phyloP scores from a whole-genome alignment of 2,888 invertebrate genomes.

The Chrysotoxum bicinctum region DNA sequence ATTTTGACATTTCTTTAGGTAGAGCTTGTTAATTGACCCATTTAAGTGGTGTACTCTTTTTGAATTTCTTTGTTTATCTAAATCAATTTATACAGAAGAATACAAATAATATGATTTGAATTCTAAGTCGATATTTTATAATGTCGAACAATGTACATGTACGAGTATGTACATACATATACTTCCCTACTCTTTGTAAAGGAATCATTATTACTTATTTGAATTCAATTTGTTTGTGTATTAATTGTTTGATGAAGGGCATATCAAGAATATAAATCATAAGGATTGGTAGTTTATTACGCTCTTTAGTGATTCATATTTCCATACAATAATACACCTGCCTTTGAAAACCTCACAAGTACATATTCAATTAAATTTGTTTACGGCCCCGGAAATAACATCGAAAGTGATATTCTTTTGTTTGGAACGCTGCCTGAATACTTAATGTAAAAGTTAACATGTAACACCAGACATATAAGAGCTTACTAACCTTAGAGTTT shows the following conservation, averaged over 20 bases:
- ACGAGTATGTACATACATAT: background rate
- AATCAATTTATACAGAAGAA: slow-evolving; percentile 11
- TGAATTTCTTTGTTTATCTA: slow-evolving; percentile 18
- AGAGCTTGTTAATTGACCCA: slow-evolving; percentile 59
- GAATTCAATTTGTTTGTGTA: background rate
- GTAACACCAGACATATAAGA: background rate
- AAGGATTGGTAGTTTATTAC: background rate
- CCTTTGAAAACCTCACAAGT: background rate
- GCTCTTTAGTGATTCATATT: background rate
- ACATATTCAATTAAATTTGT: background rate
- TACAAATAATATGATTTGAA: slow-evolving; percentile 29
- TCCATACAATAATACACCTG: background rate
- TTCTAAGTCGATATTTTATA: background rate
- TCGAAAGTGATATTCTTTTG: background rate
- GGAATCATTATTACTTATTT: background rate
- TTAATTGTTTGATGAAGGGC: slow-evolving; percentile 3
- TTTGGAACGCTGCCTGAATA: background rate
- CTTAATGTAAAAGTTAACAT: background rate
- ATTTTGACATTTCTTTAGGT: slow-evolving; percentile 22
- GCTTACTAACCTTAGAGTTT: background rate
- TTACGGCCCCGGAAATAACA: background rate
- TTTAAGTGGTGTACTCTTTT: slow-evolving; percentile 50
- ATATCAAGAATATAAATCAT: slow-evolving; percentile 27
- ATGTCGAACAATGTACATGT: background rate
- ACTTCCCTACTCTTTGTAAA: background rate